A percentile compares a stretch with the other conserved stretches of the same genome.
These are phyloP conservation scores for Pangasius macronema DNA, from an alignment of 2,797 vertebrate species.

Conservation along the genomic window DNA sequence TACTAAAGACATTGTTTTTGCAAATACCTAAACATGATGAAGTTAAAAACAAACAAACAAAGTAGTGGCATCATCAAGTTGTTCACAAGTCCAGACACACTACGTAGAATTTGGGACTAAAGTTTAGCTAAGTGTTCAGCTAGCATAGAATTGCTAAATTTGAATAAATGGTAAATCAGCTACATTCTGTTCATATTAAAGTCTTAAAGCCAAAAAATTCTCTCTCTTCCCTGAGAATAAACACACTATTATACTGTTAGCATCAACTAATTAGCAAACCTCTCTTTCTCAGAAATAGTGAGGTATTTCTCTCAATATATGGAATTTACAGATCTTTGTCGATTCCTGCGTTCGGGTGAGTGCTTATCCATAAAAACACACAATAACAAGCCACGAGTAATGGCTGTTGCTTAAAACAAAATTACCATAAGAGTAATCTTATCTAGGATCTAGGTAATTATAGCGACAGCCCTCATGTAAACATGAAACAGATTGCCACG, in stretches of 20 bases:
- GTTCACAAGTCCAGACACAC: background rate
- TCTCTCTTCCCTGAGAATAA: background rate
- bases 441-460: background rate
- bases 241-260: background rate
- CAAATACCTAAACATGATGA: background rate
- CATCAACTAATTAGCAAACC: background rate
- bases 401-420: background rate
- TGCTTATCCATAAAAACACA: background rate
- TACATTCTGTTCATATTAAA: background rate
- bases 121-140: background rate
- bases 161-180: background rate
- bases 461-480: background rate
- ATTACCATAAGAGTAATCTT: background rate
- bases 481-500: background rate
- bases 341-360: background rate
- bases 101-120: background rate
- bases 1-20: background rate
- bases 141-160: background rate
- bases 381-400: background rate
- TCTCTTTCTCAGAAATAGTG: background rate
- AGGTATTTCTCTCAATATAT: background rate
- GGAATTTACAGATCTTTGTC: background rate
- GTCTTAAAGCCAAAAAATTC: background rate
- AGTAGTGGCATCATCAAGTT: background rate
- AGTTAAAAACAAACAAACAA: background rate